A percentile compares a stretch with the other conserved stretches of the same genome.
Evolutionary conservation across 1,140 invertebrate genomes (phyloP).

Genomic region (Meloidogyne floridensis): DNA sequence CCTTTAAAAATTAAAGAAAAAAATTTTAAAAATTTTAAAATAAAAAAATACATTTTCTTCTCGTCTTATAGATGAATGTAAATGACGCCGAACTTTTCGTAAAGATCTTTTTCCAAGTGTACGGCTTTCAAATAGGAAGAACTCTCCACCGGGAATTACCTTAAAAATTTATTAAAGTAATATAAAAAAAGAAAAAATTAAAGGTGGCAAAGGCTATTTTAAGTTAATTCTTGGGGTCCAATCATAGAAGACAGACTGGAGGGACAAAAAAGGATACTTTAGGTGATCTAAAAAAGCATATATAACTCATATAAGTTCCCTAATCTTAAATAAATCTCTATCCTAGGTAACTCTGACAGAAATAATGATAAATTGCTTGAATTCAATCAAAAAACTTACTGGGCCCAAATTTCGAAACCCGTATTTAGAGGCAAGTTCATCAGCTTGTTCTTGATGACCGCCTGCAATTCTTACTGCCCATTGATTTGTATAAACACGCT

Average conservation of each 20-base stretch:
- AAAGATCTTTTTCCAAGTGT: slow-evolving; percentile 25
- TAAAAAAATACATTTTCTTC: slow-evolving; percentile 40
- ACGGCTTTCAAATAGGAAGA: slow-evolving; percentile 44
- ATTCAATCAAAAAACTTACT: slow-evolving; percentile 38
- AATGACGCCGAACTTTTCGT: slow-evolving; percentile 40
- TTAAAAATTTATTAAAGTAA: slow-evolving; percentile 34
- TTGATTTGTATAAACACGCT: slow-evolving; percentile 54
- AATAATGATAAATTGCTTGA: too few relatives aligned
- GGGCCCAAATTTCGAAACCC: slow-evolving; percentile 60
- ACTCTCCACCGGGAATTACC: slow-evolving; percentile 39
- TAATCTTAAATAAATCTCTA: too few relatives aligned
- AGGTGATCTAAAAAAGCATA: too few relatives aligned
- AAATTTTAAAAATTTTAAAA: slow-evolving; percentile 18
- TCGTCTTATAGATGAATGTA: slow-evolving; percentile 26
- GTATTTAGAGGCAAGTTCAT: slow-evolving; percentile 62
- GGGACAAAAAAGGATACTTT: too few relatives aligned
- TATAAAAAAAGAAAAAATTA: neutral
- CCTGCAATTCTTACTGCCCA: slow-evolving; percentile 61
- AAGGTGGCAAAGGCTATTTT: too few relatives aligned
- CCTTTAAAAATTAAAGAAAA: slow-evolving; percentile 69
- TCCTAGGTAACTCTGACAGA: too few relatives aligned
- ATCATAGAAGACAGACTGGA: too few relatives aligned
- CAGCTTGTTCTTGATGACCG: slow-evolving; percentile 51
- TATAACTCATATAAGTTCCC: too few relatives aligned
- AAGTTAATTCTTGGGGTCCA: too few relatives aligned